These are phyloP conservation scores for Panulirus ornatus DNA, from an alignment of 1,140 invertebrate genomes.

Conservation along the genomic window DNA sequence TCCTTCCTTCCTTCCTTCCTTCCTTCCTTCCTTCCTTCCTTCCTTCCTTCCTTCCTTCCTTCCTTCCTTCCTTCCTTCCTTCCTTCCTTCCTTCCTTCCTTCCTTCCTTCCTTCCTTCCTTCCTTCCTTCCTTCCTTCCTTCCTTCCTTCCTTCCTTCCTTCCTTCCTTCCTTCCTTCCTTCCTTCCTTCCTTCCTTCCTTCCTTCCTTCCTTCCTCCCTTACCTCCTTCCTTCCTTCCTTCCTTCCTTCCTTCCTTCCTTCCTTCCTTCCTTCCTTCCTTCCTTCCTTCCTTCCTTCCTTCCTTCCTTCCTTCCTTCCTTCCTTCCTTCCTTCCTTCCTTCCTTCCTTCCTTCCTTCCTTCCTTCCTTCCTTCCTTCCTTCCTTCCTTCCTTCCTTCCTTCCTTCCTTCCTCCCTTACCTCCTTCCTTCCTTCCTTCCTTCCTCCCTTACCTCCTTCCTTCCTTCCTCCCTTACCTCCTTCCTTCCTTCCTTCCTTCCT, in stretches of 20 bases:
- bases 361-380: slow-evolving; percentile 39
- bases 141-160: not conserved
- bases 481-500: too few species aligned
- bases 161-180: not conserved
- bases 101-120: slow-evolving; percentile 8
- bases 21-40: slow-evolving; percentile 32
- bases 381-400: not conserved
- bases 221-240: slow-evolving; percentile 36
- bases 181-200: not conserved
- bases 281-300: not conserved
- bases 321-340: slow-evolving; percentile 39
- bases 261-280: not conserved
- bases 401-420: slow-evolving; percentile 6
- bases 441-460: not conserved
- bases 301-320: not conserved
- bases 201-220: slow-evolving; percentile 36
- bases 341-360: slow-evolving; percentile 41
- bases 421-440: slow-evolving; percentile 20
- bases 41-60: slow-evolving; percentile 25
- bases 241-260: slow-evolving; percentile 33
- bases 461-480: slow-evolving; percentile 9
- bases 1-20: not conserved
- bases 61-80: slow-evolving; percentile 23
- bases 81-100: slow-evolving; percentile 9
- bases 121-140: not conserved